Evolutionary conservation across 2,888 invertebrate genomes (phyloP), one percentile per base, ranked within the genome.

Genomic region (Tryphoninae sp.): DNA sequence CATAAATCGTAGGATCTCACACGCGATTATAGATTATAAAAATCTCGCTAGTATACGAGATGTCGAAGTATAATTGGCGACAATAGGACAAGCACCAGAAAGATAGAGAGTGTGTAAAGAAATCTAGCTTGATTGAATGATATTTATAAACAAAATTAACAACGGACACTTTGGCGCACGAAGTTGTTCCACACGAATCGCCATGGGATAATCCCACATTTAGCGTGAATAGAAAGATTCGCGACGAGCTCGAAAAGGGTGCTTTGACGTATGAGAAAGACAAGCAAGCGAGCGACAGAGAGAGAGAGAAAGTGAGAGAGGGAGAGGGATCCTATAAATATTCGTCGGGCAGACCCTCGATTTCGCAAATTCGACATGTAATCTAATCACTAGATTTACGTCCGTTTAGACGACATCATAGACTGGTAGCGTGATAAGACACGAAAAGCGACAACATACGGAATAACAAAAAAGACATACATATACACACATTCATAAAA

Each of bases 1-100:
- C 89, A 90, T 90, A 88, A 90, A 88, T 89, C 89, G 84, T 89
- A 88, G 89, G 89, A 89, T 87, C 87, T 88, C 84, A 79, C 71
- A 69, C 81, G 83, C 79, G 78, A 79, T 67, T 53, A 53, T 53
- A 53, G 19, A 53, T 16, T 53, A 55, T 55, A 16, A 42, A 8
- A 19, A 33, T 72, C 51, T 68, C 75, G 76, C 62, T 74, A 16
- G 59, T 69, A 55, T 65, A 67, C 42, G 62, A 61, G 62, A 53
- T 16, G n/a, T 73, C 58, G 64, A 77, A 55, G 4, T 11, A 76
- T 33, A n/a, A 74, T 75, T 51, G 42, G 65, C 13, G 40, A 65
- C 7, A 40, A 68, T 19, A 23, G 9, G 59, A 11, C 9, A 22
- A 55, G 8, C 16, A 55, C 69, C 55, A 16, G 55, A 19, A 22